Base-by-base conservation (phyloP, 2,888 invertebrate species). In the Spisula solida region DNA sequence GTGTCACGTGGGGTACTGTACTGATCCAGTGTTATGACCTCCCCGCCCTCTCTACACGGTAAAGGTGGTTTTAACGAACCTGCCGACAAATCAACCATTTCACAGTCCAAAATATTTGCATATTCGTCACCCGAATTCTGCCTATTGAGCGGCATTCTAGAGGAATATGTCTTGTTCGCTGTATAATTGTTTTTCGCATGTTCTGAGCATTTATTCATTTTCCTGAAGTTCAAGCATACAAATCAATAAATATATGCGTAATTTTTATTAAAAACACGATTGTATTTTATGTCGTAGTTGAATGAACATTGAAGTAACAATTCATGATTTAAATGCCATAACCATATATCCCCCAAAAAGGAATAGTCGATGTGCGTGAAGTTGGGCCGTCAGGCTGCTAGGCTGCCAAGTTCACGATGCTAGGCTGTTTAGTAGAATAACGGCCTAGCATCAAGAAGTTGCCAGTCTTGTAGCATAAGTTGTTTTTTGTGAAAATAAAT, bases 51-150 rank as follows among this genome's bases (percentile, higher is more conserved):
- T 29, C 75, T 47, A 18, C 51, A 34, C 0, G 83, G 83, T 51
- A 83, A 47, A 8, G 55, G 56, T 12, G 85, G 85, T 79, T 29
- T 85, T 25, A 34, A 41, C 16, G 75, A n/a, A 20, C 18, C 29
- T 8, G 78, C 18, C 6, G 78, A 55, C 2, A 78, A n/a, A 31
- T 78, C 85, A 6, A 75, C 18, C 25, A 60, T 60, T 14, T 25
- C 75, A 34, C 78, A 78, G 10, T 85, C 85, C 16, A 78, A 56
- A 1, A 85, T 85, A 29, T 78, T 34, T 1, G 85, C 78, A 29
- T 85, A 85, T 78, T 85, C 85, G 12, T 85, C 85, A 12, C 29
- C 85, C 2, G 20, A n/a, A 31, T 78, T 78, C 10, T 10, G 18
- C 10, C 20, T 47, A 20, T 47, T 31, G 0, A 25, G 31, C 14